Base-by-base conservation (phyloP, 1,140 invertebrate species). In the Zaprionus davidi region DNA sequence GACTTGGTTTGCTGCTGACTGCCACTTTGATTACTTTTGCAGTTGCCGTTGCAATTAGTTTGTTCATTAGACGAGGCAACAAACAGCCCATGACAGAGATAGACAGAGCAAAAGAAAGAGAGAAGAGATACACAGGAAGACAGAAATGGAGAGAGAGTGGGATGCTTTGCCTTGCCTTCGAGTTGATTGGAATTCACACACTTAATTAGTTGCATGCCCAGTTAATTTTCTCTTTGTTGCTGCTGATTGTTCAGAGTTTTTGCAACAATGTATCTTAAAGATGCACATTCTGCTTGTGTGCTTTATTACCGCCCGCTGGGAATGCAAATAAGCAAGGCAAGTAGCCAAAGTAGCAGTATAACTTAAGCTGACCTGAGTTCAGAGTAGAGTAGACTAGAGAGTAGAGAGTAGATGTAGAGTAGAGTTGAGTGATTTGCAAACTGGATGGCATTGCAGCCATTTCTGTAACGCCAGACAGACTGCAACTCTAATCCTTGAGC, bases 11-110 rank as follows among this genome's bases (percentile, higher is more conserved):
- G 60, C 5, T 46, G n/a, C 60, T 67, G 66, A 41, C 83, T 87
- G 78, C 81, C 70, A 90, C 81, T 88, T 88, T 88, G 84, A 88
- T 88, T 88, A 90, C 84, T 88, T 88, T 84, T 88, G 85, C 84
- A 90, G 81, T 88, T 88, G 85, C 85, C 76, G 81, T 84, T 88
- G 85, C 84, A 88, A 90, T 88, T 88, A 88, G 84, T 88, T 88
- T 87, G 81, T 88, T 90, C 84, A 88, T 88, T 88, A 88, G 84
- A 90, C 79, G 65, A 78, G 64, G 73, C 84, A 84, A 64, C 73
- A 87, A 80, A 66, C 49, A 41, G 34, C 64, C 55, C 51, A 69
- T 38, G 73, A 69, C 24, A 53, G 67, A 70, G 58, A 59, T 64
- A 70, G 28, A 31, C 51, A 58, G 59, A 58, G 13, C 17, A 2